Conservation (phyloP, 2,113 vertebrate genomes). For the Psephotus haematonotus region DNA sequence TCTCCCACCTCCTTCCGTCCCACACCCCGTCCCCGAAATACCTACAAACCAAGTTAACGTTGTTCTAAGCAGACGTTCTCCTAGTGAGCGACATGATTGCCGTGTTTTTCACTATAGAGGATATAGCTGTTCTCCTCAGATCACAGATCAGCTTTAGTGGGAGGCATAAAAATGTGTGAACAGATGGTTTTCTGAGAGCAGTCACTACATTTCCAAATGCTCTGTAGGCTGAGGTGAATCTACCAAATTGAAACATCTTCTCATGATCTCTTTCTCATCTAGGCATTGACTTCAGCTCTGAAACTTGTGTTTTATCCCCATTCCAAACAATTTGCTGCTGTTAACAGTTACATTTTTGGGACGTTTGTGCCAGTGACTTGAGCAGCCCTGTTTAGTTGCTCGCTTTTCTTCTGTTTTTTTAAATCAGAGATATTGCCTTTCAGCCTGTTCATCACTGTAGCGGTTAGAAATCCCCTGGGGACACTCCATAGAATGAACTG, state of each 20-base stretch:
- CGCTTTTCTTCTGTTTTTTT: background rate
- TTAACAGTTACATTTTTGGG: background rate
- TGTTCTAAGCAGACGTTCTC: background rate
- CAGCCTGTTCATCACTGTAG: background rate
- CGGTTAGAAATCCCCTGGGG: background rate
- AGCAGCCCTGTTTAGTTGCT: background rate
- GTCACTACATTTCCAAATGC: background rate
- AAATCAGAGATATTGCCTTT: background rate
- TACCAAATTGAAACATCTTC: background rate
- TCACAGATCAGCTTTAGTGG: background rate
- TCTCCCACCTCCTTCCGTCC: background rate
- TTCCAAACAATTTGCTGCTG: background rate
- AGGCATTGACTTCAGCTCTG: background rate
- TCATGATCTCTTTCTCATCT: background rate
- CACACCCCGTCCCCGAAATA: background rate
- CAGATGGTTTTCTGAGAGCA: background rate
- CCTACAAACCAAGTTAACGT: background rate
- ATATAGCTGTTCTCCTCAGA: background rate
- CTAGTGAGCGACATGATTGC: background rate
- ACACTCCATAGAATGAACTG: background rate
- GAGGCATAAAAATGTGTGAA: background rate
- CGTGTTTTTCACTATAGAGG: background rate
- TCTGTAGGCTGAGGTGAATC: background rate
- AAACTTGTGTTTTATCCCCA: background rate
- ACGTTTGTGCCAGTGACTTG: background rate